Percentiles rank a stretch among this genome's conserved stretches.
Evolutionary conservation across 2,888 invertebrate species (phyloP).

Genomic region (Acronicta leporina): DNA sequence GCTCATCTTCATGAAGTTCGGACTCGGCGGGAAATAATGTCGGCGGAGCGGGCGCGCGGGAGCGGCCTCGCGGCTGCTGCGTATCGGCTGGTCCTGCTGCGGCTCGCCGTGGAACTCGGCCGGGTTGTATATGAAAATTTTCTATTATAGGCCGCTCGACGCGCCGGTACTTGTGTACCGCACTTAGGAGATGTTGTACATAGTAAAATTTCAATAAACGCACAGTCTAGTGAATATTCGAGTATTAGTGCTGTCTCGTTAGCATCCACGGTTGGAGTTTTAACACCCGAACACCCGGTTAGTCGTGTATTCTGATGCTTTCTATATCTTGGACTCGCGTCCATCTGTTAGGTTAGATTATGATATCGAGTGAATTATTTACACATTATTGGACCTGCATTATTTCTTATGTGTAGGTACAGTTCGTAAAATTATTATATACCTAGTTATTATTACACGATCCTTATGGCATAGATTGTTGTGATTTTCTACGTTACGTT

Average conservation of each 20-base stretch:
- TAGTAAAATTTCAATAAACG: conserved; percentile 86
- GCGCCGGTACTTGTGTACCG: conserved; percentile 69
- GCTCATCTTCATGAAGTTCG: conserved; percentile 98
- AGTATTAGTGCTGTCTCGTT: conserved; percentile 85
- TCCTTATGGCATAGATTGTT: conserved; percentile 73
- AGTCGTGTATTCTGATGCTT: conserved; percentile 79
- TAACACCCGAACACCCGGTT: conserved; percentile 72
- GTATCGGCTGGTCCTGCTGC: conserved; percentile 55
- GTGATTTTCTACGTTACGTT: conserved; percentile 76
- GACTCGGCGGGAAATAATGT: conserved; percentile 93
- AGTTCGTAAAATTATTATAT: conserved; percentile 70
- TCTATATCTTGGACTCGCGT: conserved; percentile 77
- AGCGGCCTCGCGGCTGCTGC: conserved; percentile 51
- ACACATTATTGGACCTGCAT: conserved; percentile 71
- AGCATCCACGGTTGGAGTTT: conserved; percentile 79
- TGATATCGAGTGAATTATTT: conserved; percentile 76
- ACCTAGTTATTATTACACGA: conserved; percentile 75
- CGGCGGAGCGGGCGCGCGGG: conserved; percentile 72
- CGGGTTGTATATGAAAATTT: conserved; percentile 70
- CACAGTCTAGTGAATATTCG: conserved; percentile 88
- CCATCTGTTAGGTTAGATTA: conserved; percentile 81
- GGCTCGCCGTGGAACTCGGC: conserved; percentile 61
- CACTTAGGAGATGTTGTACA: conserved; percentile 81
- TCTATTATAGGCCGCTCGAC: conserved; percentile 72
- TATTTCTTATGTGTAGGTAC: conserved; percentile 74